Percentiles rank a stretch among this genome's conserved stretches.
Conservation (phyloP, 2,797 vertebrate species). For the Cryptoblepharus egeriae region DNA sequence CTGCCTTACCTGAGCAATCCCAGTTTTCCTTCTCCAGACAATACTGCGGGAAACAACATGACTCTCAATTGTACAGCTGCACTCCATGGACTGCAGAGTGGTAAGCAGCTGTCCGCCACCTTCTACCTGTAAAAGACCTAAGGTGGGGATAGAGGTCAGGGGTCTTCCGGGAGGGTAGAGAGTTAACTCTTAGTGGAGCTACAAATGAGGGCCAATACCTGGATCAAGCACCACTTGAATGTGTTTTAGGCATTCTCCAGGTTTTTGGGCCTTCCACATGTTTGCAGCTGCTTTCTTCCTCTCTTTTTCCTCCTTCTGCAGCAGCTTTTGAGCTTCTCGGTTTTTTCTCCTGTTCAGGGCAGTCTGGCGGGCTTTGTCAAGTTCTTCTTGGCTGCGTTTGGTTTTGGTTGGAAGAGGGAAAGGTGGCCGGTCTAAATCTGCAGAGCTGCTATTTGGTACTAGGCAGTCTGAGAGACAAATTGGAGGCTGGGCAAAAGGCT, state of each 20-base stretch:
- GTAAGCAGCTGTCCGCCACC: constrained; percentile 84
- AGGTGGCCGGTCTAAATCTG: constrained; percentile 15
- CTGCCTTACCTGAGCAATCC: constrained; percentile 55
- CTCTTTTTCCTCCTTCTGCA: constrained; percentile 73
- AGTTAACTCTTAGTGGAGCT: background rate
- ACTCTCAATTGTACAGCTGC: constrained; percentile 84
- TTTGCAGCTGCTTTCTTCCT: constrained; percentile 73
- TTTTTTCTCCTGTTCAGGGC: constrained; percentile 59
- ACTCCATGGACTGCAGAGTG: constrained; percentile 84
- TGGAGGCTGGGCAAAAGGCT: background rate
- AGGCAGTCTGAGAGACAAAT: background rate
- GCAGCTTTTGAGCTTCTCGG: constrained; percentile 61
- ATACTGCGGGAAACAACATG: constrained; percentile 84
- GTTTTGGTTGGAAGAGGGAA: constrained; percentile 60
- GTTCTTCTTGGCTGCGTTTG: constrained; percentile 64
- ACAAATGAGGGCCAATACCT: constrained; percentile 73
- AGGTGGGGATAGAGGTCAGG: constrained; percentile 31
- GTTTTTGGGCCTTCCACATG: constrained; percentile 81
- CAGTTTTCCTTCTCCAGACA: constrained; percentile 81
- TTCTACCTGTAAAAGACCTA: constrained; percentile 86
- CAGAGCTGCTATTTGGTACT: background rate
- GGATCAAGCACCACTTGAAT: constrained; percentile 85
- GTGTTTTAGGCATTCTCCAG: constrained; percentile 88
- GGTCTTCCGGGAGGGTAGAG: background rate
- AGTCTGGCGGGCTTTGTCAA: constrained; percentile 62